Conservation (phyloP, 2,113 vertebrate species). For the Cebus imitator region DNA sequence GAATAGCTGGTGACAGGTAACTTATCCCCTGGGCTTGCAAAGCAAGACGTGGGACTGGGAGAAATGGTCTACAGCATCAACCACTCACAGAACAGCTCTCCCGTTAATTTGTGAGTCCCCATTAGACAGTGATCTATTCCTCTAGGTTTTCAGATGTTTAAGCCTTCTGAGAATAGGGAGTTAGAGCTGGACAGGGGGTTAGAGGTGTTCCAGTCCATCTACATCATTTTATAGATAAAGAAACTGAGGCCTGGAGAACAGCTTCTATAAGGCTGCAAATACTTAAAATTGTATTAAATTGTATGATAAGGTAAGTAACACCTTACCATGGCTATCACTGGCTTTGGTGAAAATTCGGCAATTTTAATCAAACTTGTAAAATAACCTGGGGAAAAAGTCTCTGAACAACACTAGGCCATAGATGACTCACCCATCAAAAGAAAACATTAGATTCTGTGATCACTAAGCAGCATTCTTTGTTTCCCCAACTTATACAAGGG, state of each 20-base stretch:
- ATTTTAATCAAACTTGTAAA: neutral
- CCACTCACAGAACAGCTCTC: neutral
- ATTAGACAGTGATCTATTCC: rapidly evolving
- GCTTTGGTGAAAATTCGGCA: neutral
- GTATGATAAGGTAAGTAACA: neutral
- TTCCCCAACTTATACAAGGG: neutral
- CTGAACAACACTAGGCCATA: neutral
- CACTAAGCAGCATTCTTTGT: neutral
- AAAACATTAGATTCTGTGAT: neutral
- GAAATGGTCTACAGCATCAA: neutral
- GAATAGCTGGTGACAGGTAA: conserved; percentile 91
- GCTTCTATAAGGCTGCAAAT: neutral
- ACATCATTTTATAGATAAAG: neutral
- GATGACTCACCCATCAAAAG: neutral
- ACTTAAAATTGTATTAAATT: neutral
- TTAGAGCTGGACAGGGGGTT: neutral
- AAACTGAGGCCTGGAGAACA: neutral
- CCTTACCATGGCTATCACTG: neutral
- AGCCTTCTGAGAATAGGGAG: neutral
- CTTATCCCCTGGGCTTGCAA: neutral
- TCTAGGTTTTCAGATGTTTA: neutral
- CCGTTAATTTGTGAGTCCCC: neutral
- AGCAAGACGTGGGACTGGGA: neutral
- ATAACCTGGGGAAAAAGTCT: neutral
- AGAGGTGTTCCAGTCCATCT: neutral